A percentile compares a stretch with the other conserved stretches of the same genome.
Evolutionary conservation across 1,140 invertebrate genomes (phyloP).

Genomic region (Ceratina calcarata): DNA sequence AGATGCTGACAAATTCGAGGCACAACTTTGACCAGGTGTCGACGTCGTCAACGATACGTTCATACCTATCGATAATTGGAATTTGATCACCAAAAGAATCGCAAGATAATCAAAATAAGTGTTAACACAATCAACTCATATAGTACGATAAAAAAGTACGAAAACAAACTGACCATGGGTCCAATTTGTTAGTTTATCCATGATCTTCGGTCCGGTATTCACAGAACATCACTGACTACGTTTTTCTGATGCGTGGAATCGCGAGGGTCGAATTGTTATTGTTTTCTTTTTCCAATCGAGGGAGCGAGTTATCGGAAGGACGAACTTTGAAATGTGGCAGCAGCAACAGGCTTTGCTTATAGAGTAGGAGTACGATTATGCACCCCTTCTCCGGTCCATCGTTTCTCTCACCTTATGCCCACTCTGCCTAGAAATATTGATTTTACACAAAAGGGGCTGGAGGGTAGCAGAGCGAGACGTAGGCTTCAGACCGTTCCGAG

Average conservation of each 20-base stretch:
- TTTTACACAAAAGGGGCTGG: slow-evolving; percentile 68
- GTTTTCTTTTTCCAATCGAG: slow-evolving; percentile 45
- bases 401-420: slow-evolving; percentile 66
- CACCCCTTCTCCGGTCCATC: slow-evolving; percentile 65
- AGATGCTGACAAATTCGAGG: slow-evolving; percentile 64
- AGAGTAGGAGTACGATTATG: slow-evolving; percentile 68
- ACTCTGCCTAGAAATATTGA: slow-evolving; percentile 74
- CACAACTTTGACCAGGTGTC: slow-evolving; percentile 64
- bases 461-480: slow-evolving; percentile 41
- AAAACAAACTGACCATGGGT: slow-evolving; percentile 71
- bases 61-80: slow-evolving; percentile 50
- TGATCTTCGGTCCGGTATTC: slow-evolving; percentile 71
- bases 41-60: slow-evolving; percentile 60
- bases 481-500: slow-evolving; percentile 58
- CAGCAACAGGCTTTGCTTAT: slow-evolving; percentile 80
- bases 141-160: slow-evolving; percentile 4
- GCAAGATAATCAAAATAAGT: background rate
- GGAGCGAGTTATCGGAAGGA: slow-evolving; percentile 30
- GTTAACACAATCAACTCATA: background rate
- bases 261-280: slow-evolving; percentile 41
- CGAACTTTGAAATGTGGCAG: slow-evolving; percentile 53
- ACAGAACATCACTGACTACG: slow-evolving; percentile 74
- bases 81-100: background rate
- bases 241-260: slow-evolving; percentile 35
- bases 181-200: slow-evolving; percentile 74